These are phyloP conservation scores for Thereva unica DNA, from an alignment of 2,888 invertebrate genomes.

Conservation along the genomic window DNA sequence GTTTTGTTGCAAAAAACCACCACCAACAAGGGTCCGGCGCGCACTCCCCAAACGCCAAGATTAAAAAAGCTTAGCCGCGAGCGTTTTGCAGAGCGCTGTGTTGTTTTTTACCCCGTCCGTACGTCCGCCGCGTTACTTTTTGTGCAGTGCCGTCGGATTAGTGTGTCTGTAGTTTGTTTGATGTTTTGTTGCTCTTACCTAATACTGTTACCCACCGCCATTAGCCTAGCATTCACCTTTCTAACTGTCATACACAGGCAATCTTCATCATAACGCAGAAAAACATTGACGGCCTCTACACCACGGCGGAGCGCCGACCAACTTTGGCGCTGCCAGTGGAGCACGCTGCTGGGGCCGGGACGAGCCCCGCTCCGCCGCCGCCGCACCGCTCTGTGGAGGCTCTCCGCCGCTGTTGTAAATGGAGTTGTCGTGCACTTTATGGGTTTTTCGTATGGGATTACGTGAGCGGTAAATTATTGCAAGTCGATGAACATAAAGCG, in stretches of 20 bases:
- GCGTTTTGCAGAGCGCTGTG: too few relatives aligned
- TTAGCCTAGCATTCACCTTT: conserved; percentile 33
- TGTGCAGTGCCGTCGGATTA: conserved; percentile 11
- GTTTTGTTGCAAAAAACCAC: too few relatives aligned
- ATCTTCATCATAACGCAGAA: conserved; percentile 15
- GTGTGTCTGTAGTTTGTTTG: conserved; percentile 17
- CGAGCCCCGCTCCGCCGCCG: neutral
- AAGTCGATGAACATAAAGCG: conserved; percentile 22
- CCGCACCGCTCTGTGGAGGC: too few relatives aligned
- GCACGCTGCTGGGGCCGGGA: conserved; percentile 4
- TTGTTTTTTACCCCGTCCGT: too few relatives aligned
- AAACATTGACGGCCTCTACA: neutral
- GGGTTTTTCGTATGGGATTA: conserved; percentile 28
- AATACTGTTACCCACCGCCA: conserved; percentile 25
- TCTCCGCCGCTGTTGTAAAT: neutral
- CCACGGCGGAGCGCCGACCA: conserved; percentile 12
- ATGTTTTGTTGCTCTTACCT: conserved; percentile 28
- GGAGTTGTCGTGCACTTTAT: conserved; percentile 27
- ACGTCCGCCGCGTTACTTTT: too few relatives aligned
- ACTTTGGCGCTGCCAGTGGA: conserved; percentile 7
- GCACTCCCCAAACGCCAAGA: too few relatives aligned
- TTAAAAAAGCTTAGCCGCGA: too few relatives aligned
- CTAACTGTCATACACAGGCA: conserved; percentile 32
- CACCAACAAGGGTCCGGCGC: too few relatives aligned
- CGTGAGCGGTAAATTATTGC: conserved; percentile 32